phyloP scores from a whole-genome alignment of 2,113 vertebrate species.

The Oreochromis spilurus region DNA sequence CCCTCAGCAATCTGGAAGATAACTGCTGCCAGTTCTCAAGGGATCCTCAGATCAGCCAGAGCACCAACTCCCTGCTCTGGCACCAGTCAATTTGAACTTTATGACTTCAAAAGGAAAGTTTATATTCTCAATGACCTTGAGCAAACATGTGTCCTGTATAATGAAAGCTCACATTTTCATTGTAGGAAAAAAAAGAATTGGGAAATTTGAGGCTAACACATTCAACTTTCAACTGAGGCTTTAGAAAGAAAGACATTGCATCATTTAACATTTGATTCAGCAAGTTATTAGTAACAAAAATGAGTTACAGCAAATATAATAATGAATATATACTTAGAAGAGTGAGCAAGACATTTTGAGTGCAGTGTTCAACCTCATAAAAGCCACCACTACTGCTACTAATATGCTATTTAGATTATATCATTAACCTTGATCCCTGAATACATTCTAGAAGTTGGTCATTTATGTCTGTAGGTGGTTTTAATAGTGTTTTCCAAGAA shows the following conservation, averaged over 20 bases:
- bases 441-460: background rate
- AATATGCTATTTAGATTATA: background rate
- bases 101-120: constrained; percentile 37
- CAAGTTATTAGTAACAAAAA: background rate
- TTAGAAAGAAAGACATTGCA: background rate
- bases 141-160: background rate
- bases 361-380: background rate
- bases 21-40: background rate
- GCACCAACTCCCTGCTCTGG: background rate
- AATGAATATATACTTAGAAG: background rate
- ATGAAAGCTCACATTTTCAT: constrained; percentile 5
- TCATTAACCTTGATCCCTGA: background rate
- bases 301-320: background rate
- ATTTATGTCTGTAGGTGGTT: background rate
- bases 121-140: constrained; percentile 13
- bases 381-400: background rate
- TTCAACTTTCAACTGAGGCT: background rate
- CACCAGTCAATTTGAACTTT: constrained; percentile 2
- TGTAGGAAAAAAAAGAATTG: background rate
- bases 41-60: background rate
- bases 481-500: background rate
- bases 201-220: background rate
- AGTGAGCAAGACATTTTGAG: background rate
- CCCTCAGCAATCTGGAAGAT: constrained; percentile 21
- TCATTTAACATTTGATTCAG: background rate